Evolutionary conservation across 92 coral and sea anemone species (phyloP), one percentile per base, ranked within the genome.

Genomic region (Actinernus sp.): DNA sequence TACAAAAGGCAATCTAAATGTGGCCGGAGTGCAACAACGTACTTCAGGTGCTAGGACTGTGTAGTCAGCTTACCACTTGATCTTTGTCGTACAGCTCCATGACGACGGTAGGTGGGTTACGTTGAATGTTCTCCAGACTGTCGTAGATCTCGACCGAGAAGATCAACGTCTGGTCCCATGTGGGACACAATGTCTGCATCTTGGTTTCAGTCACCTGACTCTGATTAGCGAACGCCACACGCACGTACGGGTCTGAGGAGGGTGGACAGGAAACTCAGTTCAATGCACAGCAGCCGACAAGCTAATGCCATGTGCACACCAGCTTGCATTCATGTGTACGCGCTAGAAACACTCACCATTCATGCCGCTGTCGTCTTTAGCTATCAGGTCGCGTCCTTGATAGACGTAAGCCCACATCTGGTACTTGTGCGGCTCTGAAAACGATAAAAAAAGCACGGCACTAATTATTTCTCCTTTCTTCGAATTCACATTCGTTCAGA

Each of bases 151-250:
- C 92, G 26, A 90, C 66, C 32, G 73, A 31, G 65, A 83, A 95
- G 51, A 95, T 84, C 68, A 95, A 79, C 2, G 99, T 90, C 69
- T 95, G 99, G 59, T 95, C 97, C 99, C 99, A 95, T 13, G 97
- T 95, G 23, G 99, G 97, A 53, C 99, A 95, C 51, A 92, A 72
- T 13, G 95, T 90, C 63, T 90, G 69, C 64, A 59, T 61, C 29
- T 74, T 53, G 7, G 74, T 71, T 73, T 91, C 53, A 1, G 92
- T 87, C 25, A 92, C 69, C 40, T 84, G 99, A 58, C 97, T 83
- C 71, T 87, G 86, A 47, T 80, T 77, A 31, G 88, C 92, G 58
- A 95, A 95, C 6, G 85, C 90, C 40, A 95, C 88, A 9, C 97
- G 83, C 3, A 88, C 99, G 47, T 87, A 90, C 17, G 99, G 97